A percentile compares a stretch with the other conserved stretches of the same genome.
These are phyloP conservation scores for Hylaea fasciaria DNA, from an alignment of 2,888 invertebrate genomes.

Conservation along the genomic window DNA sequence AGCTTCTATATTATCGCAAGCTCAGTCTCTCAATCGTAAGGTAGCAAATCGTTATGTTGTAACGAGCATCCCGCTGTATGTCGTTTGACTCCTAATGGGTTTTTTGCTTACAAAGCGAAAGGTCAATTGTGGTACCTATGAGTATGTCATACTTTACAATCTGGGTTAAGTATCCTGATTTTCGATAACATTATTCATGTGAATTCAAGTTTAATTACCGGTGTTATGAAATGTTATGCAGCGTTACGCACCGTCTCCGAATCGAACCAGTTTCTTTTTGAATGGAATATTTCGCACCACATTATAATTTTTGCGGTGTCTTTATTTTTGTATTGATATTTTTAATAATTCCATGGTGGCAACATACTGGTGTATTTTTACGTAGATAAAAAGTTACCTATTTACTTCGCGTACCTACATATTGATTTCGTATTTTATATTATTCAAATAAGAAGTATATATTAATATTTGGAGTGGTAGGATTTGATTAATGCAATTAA, in stretches of 20 bases:
- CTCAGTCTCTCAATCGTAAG: not conserved
- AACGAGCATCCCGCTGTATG: slow-evolving; percentile 22
- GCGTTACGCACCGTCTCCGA: not conserved
- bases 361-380: too few relatives aligned
- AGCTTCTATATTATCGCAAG: not conserved
- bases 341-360: too few relatives aligned
- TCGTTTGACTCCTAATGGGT: slow-evolving; percentile 33
- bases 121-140: slow-evolving; percentile 31
- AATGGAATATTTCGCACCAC: too few relatives aligned
- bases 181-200: not conserved
- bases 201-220: not conserved
- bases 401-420: too few relatives aligned
- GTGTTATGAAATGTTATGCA: not conserved
- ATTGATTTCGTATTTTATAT: too few relatives aligned
- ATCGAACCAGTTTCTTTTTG: too few relatives aligned
- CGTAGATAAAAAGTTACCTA: too few relatives aligned
- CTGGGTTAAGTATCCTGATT: slow-evolving; percentile 26
- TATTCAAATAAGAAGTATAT: too few relatives aligned
- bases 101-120: slow-evolving; percentile 35
- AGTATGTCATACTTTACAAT: slow-evolving; percentile 31
- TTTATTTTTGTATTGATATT: too few relatives aligned
- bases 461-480: too few relatives aligned
- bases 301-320: too few relatives aligned
- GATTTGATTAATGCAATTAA: too few relatives aligned
- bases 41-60: slow-evolving; percentile 15